phyloP scores from a whole-genome alignment of 2,888 invertebrate genomes.

The Thecocarcelia acutangulata region DNA sequence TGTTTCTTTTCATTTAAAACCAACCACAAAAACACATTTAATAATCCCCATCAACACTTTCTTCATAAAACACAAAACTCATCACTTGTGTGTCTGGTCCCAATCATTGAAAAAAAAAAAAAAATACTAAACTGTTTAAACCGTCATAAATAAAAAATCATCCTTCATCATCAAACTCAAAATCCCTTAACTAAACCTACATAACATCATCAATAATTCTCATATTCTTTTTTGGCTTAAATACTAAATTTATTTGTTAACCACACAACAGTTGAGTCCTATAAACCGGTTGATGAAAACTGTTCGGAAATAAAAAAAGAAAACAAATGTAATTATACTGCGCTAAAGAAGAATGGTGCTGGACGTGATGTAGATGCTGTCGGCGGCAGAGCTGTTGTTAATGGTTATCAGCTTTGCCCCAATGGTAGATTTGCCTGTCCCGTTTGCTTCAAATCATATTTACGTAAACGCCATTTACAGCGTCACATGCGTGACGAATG shows the following conservation, averaged over 20 bases:
- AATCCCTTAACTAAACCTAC: no score
- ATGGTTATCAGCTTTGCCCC: slow-evolving; percentile 53
- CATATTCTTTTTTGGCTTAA: neutral
- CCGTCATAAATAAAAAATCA: no score
- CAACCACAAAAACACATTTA: slow-evolving; percentile 59
- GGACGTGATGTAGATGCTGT: neutral
- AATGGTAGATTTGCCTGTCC: slow-evolving; percentile 82
- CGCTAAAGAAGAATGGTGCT: neutral
- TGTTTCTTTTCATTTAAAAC: slow-evolving; percentile 74
- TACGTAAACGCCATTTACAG: slow-evolving; percentile 84
- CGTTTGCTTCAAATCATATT: slow-evolving; percentile 84
- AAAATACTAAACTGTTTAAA: no score
- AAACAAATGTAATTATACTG: no score
- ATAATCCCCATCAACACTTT: slow-evolving; percentile 32
- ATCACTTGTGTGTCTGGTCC: slow-evolving; percentile 34
- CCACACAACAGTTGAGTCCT: no score
- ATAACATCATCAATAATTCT: neutral
- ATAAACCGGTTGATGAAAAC: no score
- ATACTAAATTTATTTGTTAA: neutral
- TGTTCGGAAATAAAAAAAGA: no score
- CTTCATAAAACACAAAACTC: slow-evolving; percentile 18
- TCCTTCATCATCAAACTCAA: no score
- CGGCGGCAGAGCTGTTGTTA: neutral
- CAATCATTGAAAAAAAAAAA: slow-evolving; percentile 12
- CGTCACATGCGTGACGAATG: slow-evolving; percentile 83